Conservation (phyloP, 2,113 vertebrate genomes). For the Microtus richardsoni region DNA sequence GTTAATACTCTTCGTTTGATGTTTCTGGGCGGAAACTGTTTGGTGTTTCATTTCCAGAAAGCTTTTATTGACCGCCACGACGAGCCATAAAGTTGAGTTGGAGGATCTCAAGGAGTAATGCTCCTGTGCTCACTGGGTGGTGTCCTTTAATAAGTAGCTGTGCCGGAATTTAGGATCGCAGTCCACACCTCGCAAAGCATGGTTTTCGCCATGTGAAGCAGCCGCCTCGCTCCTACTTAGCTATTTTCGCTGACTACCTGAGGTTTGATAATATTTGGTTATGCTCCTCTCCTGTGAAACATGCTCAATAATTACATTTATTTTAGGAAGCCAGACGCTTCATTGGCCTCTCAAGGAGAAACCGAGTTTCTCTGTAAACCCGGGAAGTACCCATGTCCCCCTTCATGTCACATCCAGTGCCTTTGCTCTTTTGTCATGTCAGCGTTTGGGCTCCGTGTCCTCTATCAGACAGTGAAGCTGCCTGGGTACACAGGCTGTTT, state of each 20-base stretch:
- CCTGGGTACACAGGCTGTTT: neutral
- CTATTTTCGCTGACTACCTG: constrained; percentile 35
- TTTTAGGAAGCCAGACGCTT: constrained; percentile 14
- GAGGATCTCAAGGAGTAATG: neutral
- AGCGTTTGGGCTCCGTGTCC: neutral
- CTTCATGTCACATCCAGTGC: neutral
- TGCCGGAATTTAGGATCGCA: neutral
- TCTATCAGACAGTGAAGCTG: neutral
- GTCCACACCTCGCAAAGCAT: neutral
- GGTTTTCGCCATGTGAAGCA: neutral
- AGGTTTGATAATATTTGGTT: neutral
- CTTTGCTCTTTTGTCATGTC: neutral
- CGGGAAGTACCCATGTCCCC: neutral
- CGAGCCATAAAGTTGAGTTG: neutral
- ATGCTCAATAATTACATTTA: neutral
- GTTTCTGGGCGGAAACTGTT: neutral
- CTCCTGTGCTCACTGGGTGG: neutral
- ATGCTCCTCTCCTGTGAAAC: neutral
- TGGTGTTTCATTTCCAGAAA: constrained; percentile 35
- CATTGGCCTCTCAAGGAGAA: neutral
- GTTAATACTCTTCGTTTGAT: neutral
- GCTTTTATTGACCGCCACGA: neutral
- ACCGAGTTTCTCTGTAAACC: neutral
- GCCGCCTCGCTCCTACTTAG: neutral
- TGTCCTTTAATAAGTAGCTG: neutral